Percentiles rank a stretch among this genome's conserved stretches.
phyloP scores from a whole-genome alignment of 1,140 invertebrate genomes.

The Microplitis demolitor region DNA sequence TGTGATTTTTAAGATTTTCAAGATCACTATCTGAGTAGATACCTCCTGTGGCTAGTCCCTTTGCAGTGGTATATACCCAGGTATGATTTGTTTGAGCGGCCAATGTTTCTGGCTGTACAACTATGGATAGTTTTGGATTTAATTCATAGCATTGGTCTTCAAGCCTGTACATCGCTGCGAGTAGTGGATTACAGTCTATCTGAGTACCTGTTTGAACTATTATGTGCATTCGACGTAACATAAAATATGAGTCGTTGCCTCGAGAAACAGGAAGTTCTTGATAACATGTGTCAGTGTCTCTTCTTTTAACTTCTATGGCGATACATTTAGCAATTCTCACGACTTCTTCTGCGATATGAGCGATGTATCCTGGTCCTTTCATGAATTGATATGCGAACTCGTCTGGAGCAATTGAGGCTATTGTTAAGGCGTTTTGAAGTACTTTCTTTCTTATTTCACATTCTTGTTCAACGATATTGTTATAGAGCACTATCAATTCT shows the following conservation, averaged over 20 bases:
- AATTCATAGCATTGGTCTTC: constrained; percentile 28
- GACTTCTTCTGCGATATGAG: constrained; percentile 33
- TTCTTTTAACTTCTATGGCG: constrained; percentile 20
- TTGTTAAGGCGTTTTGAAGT: constrained; percentile 20
- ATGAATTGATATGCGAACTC: constrained; percentile 37
- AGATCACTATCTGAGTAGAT: constrained; percentile 8
- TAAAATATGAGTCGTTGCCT: constrained; percentile 22
- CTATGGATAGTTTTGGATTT: background rate
- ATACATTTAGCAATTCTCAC: constrained; percentile 36
- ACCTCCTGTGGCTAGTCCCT: constrained; percentile 19
- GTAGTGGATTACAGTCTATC: constrained; percentile 15
- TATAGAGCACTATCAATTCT: background rate
- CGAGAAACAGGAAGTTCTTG: constrained; percentile 16
- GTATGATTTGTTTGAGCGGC: constrained; percentile 19
- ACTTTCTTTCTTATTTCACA: constrained; percentile 33
- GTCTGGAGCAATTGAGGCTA: constrained; percentile 27
- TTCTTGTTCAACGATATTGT: background rate
- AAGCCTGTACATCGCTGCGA: constrained; percentile 20
- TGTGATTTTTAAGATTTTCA: background rate
- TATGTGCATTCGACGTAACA: constrained; percentile 27
- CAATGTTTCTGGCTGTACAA: constrained; percentile 27
- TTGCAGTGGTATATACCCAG: constrained; percentile 29
- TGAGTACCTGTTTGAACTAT: constrained; percentile 18
- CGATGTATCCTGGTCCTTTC: constrained; percentile 36
- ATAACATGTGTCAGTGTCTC: constrained; percentile 25